These are phyloP conservation scores for Brachionus sp. DNA, from an alignment of 1,140 invertebrate genomes.

Conservation along the genomic window DNA sequence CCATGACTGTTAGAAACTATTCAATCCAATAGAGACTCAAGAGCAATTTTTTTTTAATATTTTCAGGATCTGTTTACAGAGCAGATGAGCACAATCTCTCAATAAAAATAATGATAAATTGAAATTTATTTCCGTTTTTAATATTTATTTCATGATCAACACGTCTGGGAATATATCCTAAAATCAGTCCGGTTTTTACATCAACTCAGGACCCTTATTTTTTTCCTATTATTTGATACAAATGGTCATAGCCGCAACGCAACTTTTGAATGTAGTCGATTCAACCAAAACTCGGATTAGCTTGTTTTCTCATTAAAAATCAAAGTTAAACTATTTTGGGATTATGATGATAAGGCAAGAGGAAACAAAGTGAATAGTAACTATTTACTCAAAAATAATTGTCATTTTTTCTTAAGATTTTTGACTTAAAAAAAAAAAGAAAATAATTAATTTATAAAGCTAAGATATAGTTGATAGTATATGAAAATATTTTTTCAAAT, in stretches of 20 bases:
- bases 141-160: not conserved
- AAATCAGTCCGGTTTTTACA: not conserved
- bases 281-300: not conserved
- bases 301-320: slow-evolving; percentile 27
- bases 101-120: slow-evolving; percentile 30
- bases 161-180: not conserved
- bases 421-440: not conserved
- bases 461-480: slow-evolving; percentile 5
- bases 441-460: not conserved
- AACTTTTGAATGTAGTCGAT: not conserved
- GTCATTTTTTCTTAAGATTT: not conserved
- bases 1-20: slow-evolving; percentile 20
- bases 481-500: not conserved
- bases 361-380: slow-evolving; percentile 22
- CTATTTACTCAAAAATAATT: slow-evolving; percentile 37
- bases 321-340: slow-evolving; percentile 3
- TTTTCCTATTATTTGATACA: not conserved
- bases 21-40: not conserved
- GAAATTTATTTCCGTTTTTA: slow-evolving; percentile 22
- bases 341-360: slow-evolving; percentile 13
- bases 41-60: not conserved
- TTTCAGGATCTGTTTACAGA: not conserved
- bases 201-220: not conserved
- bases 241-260: not conserved
- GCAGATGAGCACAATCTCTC: slow-evolving; percentile 3